Base-by-base conservation (phyloP, 2,888 invertebrate genomes). In the Mesopsocus fuscifrons region DNA sequence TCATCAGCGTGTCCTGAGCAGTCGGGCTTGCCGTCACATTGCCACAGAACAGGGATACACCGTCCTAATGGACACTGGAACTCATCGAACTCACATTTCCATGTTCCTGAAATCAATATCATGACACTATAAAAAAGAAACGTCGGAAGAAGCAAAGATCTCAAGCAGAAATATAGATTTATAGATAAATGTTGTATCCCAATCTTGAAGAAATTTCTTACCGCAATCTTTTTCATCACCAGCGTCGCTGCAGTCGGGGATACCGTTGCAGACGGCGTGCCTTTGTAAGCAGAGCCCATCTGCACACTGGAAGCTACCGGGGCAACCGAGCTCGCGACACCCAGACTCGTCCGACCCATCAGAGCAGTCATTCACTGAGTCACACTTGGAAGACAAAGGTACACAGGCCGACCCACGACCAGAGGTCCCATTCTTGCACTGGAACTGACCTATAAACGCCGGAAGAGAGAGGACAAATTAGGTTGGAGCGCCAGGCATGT, bases 271-370 rank as follows among this genome's bases (percentile, higher is more conserved):
- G 0, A 73, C 72, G 9, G 70, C 57, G 50, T 71, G 63, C 41
- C 71, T 57, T 49, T 66, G 69, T 22, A 74, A 59, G 49, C 74
- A 75, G 48, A 70, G 68, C 1, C 71, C 70, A 50, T 62, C 69
- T 3, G 60, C 55, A 49, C 72, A 74, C 61, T 66, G 53, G 59
- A 71, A 73, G 49, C 72, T 72, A 40, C 67, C 67, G 2, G 65
- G 67, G 52, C 74, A 74, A n/a, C 64, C 63, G 38, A 66, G 61
- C 51, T 64, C 59, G 35, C 62, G 56, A 52, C 74, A 74, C 13
- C 67, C 63, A 8, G 60, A 47, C 55, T 74, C 74, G 54, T 74
- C 74, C 1, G 73, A 73, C 20, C 67, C 69, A 52, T 74, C 74
- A 0, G 65, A 67, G 50, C 74, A 74, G 50, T 74, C 71, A 21